These are phyloP conservation scores for Schizotus pectinicornis DNA, from an alignment of 2,888 invertebrate genomes.

Conservation along the genomic window DNA sequence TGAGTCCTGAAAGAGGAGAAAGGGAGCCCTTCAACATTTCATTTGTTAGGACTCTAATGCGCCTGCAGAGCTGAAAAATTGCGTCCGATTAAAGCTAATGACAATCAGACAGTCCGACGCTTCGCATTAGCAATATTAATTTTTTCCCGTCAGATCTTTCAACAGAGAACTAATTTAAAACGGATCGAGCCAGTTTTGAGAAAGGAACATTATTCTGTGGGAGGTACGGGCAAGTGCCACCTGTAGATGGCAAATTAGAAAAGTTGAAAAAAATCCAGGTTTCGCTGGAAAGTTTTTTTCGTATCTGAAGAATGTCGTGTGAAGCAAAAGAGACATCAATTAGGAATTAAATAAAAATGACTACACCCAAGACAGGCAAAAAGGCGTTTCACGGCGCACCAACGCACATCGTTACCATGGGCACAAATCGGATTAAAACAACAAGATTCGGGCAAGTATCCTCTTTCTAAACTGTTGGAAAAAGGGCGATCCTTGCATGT, in stretches of 20 bases:
- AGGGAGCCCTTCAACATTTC: constrained; percentile 1
- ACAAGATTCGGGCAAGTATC: constrained; percentile 14
- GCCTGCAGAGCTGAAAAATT: constrained; percentile 10
- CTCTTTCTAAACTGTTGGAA: constrained; percentile 3
- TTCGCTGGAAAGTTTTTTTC: background rate
- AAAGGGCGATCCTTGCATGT: background rate
- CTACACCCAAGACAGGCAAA: constrained; percentile 1
- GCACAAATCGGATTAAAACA: constrained; percentile 26
- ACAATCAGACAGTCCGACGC: constrained; percentile 7
- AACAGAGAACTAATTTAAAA: no score
- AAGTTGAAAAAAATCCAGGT: background rate
- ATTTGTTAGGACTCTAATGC: constrained; percentile 4
- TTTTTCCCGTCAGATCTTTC: constrained; percentile 2
- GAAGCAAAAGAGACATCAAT: background rate
- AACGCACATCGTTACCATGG: constrained; percentile 16
- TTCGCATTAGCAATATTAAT: constrained; percentile 3
- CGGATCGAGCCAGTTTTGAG: no score
- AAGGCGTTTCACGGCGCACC: background rate
- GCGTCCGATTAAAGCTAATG: constrained; percentile 12
- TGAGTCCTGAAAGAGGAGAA: constrained; percentile 5
- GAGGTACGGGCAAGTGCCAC: no score
- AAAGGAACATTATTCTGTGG: no score
- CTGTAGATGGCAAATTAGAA: no score
- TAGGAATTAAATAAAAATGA: constrained; percentile 4
- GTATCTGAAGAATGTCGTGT: background rate